These are phyloP conservation scores for Meandrina meandrites DNA, from an alignment of 92 coral and sea anemone species.

Conservation along the genomic window DNA sequence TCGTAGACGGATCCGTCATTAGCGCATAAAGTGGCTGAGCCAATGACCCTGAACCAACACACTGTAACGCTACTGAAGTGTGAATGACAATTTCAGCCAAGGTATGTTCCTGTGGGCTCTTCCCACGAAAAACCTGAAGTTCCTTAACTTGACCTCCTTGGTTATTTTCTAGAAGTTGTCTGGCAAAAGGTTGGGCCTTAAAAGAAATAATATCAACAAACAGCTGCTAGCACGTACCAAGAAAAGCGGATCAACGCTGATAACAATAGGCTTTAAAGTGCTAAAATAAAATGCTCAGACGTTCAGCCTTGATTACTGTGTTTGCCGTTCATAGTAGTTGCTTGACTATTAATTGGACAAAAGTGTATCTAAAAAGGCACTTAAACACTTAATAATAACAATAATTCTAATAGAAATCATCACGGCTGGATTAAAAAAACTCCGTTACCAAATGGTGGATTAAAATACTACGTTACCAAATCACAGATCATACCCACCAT, in stretches of 20 bases:
- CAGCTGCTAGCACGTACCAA: background rate
- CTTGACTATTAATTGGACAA: background rate
- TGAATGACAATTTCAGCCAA: constrained; percentile 60
- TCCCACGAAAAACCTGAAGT: constrained; percentile 27
- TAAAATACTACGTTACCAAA: no score
- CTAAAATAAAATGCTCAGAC: background rate
- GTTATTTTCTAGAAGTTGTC: constrained; percentile 41
- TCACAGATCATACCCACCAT: no score
- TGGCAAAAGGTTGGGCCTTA: constrained; percentile 46
- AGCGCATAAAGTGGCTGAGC: constrained; percentile 43
- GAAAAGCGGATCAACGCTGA: no score
- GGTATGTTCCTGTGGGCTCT: constrained; percentile 52
- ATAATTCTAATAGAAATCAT: no score
- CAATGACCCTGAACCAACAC: constrained; percentile 40
- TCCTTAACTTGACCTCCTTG: constrained; percentile 41
- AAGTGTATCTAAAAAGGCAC: no score
- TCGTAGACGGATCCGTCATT: constrained; percentile 46
- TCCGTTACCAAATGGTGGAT: no score
- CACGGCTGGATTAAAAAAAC: no score
- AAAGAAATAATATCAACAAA: background rate
- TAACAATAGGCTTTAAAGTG: no score
- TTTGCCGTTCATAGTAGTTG: background rate
- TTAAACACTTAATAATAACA: no score
- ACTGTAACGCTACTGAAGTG: constrained; percentile 36
- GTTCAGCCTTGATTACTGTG: background rate